Conservation (phyloP, 2,797 vertebrate species). For the Neoniphon sammara region DNA sequence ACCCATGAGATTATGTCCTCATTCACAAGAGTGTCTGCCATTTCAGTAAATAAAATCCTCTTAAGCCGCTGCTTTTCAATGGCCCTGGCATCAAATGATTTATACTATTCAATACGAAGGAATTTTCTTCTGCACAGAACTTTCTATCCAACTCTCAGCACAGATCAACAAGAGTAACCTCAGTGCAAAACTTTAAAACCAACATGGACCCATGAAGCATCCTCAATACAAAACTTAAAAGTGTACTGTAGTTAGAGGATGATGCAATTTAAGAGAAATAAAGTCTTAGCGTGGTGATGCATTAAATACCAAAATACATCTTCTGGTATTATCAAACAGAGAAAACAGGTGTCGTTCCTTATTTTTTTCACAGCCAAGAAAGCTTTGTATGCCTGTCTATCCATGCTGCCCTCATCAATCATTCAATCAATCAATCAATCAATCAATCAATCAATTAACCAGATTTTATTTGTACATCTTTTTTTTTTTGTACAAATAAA, state of each 20-base stretch:
- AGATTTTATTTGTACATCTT: too few species aligned
- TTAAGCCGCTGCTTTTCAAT: background rate
- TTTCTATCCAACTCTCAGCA: background rate
- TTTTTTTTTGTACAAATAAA: too few species aligned
- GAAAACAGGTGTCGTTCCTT: background rate
- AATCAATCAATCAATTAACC: too few species aligned
- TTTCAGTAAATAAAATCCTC: conserved; percentile 10
- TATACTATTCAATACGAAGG: conserved; percentile 2
- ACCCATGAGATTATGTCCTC: background rate
- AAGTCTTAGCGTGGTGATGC: conserved; percentile 7
- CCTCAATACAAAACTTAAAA: background rate
- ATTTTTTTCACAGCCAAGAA: conserved; percentile 6
- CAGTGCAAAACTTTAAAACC: background rate
- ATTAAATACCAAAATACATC: conserved; percentile 23
- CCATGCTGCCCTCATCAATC: background rate
- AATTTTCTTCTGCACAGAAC: background rate
- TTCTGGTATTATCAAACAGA: conserved; percentile 18
- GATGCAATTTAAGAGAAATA: conserved; percentile 15
- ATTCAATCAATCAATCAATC: too few species aligned
- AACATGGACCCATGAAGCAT: too few species aligned
- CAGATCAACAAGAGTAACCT: background rate
- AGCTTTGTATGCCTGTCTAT: background rate
- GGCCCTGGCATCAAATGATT: conserved; percentile 4
- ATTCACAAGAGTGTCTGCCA: background rate
- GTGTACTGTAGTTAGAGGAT: background rate